phyloP scores from a whole-genome alignment of 2,888 invertebrate genomes.

The Geophilus truncorum region DNA sequence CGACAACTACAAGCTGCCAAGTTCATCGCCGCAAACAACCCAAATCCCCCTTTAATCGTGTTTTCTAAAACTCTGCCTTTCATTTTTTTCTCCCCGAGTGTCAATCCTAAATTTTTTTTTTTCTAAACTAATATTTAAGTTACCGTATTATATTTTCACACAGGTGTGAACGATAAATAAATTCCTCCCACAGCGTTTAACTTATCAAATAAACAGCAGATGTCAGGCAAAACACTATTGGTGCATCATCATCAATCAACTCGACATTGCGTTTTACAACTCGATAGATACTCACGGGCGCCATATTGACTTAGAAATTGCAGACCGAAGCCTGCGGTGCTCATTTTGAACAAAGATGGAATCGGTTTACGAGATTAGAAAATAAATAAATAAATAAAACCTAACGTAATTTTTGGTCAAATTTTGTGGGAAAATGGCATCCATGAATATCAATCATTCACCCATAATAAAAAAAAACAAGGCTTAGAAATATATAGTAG shows the following conservation, averaged over 20 bases:
- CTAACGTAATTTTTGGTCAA: neutral
- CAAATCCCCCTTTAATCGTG: neutral
- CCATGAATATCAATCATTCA: neutral
- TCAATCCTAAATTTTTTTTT: neutral
- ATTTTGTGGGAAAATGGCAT: neutral
- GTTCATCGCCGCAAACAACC: neutral
- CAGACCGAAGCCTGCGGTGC: neutral
- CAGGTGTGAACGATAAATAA: neutral
- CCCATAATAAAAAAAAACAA: neutral
- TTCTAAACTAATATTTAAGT: too few species aligned
- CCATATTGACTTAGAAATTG: neutral
- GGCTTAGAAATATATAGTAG: neutral
- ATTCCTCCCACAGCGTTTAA: neutral
- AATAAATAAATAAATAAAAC: too few species aligned
- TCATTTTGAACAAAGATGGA: neutral
- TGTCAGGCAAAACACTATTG: neutral
- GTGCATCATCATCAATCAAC: neutral
- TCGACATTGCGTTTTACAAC: neutral
- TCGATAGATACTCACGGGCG: neutral
- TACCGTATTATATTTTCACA: too few species aligned
- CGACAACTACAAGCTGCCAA: neutral
- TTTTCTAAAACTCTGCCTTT: too few species aligned
- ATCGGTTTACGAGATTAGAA: neutral
- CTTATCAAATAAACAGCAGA: neutral
- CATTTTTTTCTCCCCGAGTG: neutral